Base-by-base conservation (phyloP, 1,140 invertebrate genomes). In the Plodia interpunctella region DNA sequence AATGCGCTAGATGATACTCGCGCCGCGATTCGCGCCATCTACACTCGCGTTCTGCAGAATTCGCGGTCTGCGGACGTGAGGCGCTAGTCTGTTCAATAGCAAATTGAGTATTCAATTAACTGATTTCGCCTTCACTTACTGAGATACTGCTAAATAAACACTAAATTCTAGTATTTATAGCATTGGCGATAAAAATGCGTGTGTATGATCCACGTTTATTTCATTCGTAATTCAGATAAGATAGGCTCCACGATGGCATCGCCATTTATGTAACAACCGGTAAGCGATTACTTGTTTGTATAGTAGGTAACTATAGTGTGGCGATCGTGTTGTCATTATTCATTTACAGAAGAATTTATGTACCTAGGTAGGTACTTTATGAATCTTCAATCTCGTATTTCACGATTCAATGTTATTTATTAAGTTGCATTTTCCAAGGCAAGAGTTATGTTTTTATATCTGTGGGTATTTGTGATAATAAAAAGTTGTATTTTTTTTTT, bases 121-220 rank as follows among this genome's bases (percentile, higher is more conserved):
- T 59, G n/a, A n/a, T n/a, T 57, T 54, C 21, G 38, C 51, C 20
- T 49, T 49, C 51, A 63, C 58, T 58, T 54, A 63, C 6, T 25
- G 6, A 25, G 6, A 6, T 25, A 6, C 21, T 25, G 21, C 21
- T 25, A 25, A 32, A 9, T 32, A 32, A 32, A 32, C 6, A 32
- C 30, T 32, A 32, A 32, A 32, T 32, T 32, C 30, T 32, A 1
- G 30, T 32, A 32, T 32, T 32, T 10, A 32, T 32, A 32, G 6
- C 15, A 15, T 15, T 15, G 13, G 5, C 38, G 38, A 44, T 44
- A 52, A 20, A 38, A 50, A 35, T 35, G 35, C 30, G 19, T 49
- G 30, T 21, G 35, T 18, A 20, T 15, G 30, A 44, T 44, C 38
- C 38, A 44, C 13, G 38, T 44, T 44, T 15, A 44, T 44, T 44